These are phyloP conservation scores for Mechanitis mazaeus DNA, from an alignment of 2,888 invertebrate genomes.

Conservation along the genomic window DNA sequence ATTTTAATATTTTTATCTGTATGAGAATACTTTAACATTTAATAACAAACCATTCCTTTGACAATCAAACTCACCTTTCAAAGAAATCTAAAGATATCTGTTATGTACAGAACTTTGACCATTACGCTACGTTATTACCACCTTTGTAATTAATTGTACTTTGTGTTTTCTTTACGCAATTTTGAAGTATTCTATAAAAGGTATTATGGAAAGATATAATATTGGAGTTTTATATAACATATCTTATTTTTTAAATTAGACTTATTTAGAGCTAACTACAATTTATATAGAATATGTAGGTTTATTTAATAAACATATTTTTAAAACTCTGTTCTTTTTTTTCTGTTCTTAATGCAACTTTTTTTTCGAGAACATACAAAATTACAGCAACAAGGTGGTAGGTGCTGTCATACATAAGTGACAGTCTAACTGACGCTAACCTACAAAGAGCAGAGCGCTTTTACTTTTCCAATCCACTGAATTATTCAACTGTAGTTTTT, in stretches of 20 bases:
- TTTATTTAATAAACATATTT: too few relatives aligned
- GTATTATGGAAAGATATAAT: not conserved
- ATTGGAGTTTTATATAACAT: too few relatives aligned
- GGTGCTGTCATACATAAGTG: conserved; percentile 57
- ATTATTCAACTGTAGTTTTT: conserved; percentile 50
- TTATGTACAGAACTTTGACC: conserved; percentile 8
- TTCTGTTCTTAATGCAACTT: not conserved
- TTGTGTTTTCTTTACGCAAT: conserved; percentile 10
- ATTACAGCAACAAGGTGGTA: conserved; percentile 27
- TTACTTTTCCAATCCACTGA: conserved; percentile 59
- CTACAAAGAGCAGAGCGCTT: conserved; percentile 46
- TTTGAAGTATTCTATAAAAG: conserved; percentile 8
- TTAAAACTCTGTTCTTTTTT: too few relatives aligned
- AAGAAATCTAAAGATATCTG: not conserved
- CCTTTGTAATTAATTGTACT: conserved; percentile 11
- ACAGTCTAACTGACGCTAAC: conserved; percentile 57
- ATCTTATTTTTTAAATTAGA: too few relatives aligned
- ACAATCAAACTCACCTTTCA: not conserved
- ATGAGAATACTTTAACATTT: too few relatives aligned
- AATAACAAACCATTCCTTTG: too few relatives aligned
- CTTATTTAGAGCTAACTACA: too few relatives aligned
- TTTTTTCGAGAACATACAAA: conserved; percentile 11
- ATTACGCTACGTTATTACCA: conserved; percentile 13
- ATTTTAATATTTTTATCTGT: too few relatives aligned
- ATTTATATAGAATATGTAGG: too few relatives aligned